Base-by-base conservation (phyloP, 2,113 vertebrate species). In the Silurus glanis region DNA sequence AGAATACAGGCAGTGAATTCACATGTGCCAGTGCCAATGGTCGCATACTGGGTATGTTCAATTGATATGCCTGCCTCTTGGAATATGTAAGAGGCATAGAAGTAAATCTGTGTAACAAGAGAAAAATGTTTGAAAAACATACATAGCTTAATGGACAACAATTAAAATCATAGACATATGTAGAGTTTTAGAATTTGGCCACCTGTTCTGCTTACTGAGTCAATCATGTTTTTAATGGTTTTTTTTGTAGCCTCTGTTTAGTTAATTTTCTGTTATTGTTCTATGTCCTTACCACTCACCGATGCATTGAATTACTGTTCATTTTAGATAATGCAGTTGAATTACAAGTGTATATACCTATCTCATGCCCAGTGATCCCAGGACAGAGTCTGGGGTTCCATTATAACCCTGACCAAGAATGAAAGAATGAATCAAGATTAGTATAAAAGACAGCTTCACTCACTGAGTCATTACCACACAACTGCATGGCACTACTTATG, bases 401-500 rank as follows among this genome's bases (percentile, higher is more conserved):
- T 37, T 71, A 71, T 71, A 71, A 72, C 69, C 64, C 14, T 69
- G 66, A 69, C 66, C 28, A 69, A 6, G 25, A 21, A 74, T 49
- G 45, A 74, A 49, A 21, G 45, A 49, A 74, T 74, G 47, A 51
- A 9, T 74, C 71, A 74, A 21, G 51, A 21, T 49, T 72, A 2
- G 9, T 21, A 9, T 74, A 45, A 74, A 13, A 21, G 47, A 59
- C 6, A 19, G 51, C 51, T 3, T 84, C n/a, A 83, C 97, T 95
- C 84, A 97, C 96, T 67, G 95, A 95, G 88, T 98, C 96, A 0
- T 97, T 98, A 1, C 97, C 96, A 1, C 97, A 98, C 82, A 99
- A 96, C 91, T 98, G 96, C 96, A 97, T 95, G 91, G 97, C 96
- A 0, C 96, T 96, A 94, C 96, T 96, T 90, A 97, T 92, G 76